These are phyloP conservation scores for Dorcus parallelipipedus DNA, from an alignment of 2,888 invertebrate species.

Conservation along the genomic window DNA sequence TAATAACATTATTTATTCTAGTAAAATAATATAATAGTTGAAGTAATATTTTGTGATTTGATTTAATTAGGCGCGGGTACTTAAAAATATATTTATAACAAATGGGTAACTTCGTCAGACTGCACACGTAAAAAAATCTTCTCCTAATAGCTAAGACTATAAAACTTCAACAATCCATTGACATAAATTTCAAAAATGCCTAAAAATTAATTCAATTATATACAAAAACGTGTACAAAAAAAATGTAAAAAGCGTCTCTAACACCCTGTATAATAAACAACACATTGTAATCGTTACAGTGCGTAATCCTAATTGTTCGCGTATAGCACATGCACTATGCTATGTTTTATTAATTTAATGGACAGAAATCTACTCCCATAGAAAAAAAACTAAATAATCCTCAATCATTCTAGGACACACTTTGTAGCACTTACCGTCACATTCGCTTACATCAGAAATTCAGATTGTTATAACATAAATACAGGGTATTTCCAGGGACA, in stretches of 20 bases:
- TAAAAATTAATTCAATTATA: neutral
- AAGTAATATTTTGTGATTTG: neutral
- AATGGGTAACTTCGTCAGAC: neutral
- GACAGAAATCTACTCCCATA: slow-evolving; percentile 20
- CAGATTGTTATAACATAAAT: slow-evolving; percentile 22
- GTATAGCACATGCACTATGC: slow-evolving; percentile 17
- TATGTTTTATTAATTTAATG: slow-evolving; percentile 16
- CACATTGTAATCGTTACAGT: slow-evolving; percentile 11
- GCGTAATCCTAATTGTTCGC: slow-evolving; percentile 16
- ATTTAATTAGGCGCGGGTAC: neutral
- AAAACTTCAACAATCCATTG: neutral
- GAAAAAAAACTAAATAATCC: slow-evolving; percentile 8
- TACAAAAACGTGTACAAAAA: slow-evolving; percentile 14
- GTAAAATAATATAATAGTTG: neutral
- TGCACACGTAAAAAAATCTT: neutral
- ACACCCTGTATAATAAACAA: slow-evolving; percentile 22
- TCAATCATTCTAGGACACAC: neutral
- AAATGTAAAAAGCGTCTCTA: slow-evolving; percentile 14
- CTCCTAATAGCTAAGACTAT: neutral
- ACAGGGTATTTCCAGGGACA: slow-evolving; percentile 20
- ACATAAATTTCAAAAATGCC: neutral
- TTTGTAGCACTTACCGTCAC: slow-evolving; percentile 5
- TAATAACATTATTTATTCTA: too few relatives aligned
- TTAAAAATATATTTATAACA: neutral
- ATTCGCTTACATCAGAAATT: neutral